Evolutionary conservation across 2,888 invertebrate species (phyloP), one percentile per base, ranked within the genome.

Genomic region (Crepidodera aurea): DNA sequence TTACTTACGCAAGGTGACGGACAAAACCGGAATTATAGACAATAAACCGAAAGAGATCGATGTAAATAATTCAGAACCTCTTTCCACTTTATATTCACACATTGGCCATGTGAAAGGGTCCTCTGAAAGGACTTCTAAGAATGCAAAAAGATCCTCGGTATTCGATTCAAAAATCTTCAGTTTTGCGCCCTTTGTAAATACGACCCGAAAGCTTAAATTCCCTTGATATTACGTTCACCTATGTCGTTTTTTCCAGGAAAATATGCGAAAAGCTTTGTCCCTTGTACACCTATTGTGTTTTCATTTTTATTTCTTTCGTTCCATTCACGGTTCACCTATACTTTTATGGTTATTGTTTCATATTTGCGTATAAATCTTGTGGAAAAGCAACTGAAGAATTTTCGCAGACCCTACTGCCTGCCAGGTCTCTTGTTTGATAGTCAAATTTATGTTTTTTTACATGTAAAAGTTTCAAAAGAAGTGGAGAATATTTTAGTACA

Each of bases 301-400:
- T 48, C 56, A 54, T 60, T 60, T 72, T 72, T 71, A 71, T 74
- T 72, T 69, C 53, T 72, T 70, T 69, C 64, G 65, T 72, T 67
- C 68, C 62, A 66, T 72, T 73, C 71, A 70, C 71, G 73, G 65
- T 71, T 70, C 71, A 73, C 72, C 70, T 73, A 70, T 70, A 73
- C 73, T 74, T 76, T 74, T 75, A 75, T 68, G 74, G 75, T 74
- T 75, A 76, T 76, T 74, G 75, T 75, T 75, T 72, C 68, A 71
- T 71, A 73, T 75, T 74, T 72, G 70, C 72, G 69, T 72, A 73
- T 73, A 75, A 76, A 76, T 76, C 75, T 73, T 71, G 68, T 64
- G 72, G 71, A 73, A 73, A 74, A 71, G 71, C 71, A 56, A 64
- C 65, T 59, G 62, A 46, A 60, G 51, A 53, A 60, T 56, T 44